Evolutionary conservation across 2,888 invertebrate species (phyloP).

Genomic region (Trachelus iudaicus): DNA sequence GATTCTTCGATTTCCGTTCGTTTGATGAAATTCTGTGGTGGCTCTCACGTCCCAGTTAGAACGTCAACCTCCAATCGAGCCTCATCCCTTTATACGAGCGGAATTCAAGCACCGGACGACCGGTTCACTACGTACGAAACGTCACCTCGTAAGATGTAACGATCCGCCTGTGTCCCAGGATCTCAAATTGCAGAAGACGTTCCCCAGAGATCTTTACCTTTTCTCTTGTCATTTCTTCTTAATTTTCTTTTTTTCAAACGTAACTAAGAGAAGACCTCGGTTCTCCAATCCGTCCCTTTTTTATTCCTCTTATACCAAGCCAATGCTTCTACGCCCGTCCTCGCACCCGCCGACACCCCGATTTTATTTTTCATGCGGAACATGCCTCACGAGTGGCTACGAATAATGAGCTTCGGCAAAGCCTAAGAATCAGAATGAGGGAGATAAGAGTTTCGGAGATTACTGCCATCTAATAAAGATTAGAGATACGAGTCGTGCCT

Average conservation of each 20-base stretch:
- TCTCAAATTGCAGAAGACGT: not conserved
- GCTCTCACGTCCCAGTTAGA: not conserved
- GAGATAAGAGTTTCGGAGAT: constrained; percentile 27
- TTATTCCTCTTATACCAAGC: no score
- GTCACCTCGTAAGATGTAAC: not conserved
- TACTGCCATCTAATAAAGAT: no score
- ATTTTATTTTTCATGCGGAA: constrained; percentile 24
- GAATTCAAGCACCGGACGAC: no score
- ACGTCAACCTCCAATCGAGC: no score
- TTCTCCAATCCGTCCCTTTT: no score
- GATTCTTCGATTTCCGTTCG: constrained; percentile 21
- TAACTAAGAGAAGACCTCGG: not conserved
- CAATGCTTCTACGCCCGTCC: no score
- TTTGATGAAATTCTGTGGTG: constrained; percentile 20
- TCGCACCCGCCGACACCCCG: not conserved
- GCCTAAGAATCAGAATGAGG: constrained; percentile 7
- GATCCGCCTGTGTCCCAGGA: constrained; percentile 3
- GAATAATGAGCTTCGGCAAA: constrained; percentile 22
- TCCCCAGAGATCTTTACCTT: not conserved
- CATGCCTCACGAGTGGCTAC: constrained; percentile 20
- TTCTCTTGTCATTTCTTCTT: not conserved
- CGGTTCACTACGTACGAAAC: no score
- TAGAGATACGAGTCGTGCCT: no score
- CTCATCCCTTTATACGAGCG: no score
- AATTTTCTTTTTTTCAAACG: not conserved